Percentiles rank a stretch among this genome's conserved stretches.
Conservation (phyloP, 2,113 vertebrate species). For the Saguinus midas region DNA sequence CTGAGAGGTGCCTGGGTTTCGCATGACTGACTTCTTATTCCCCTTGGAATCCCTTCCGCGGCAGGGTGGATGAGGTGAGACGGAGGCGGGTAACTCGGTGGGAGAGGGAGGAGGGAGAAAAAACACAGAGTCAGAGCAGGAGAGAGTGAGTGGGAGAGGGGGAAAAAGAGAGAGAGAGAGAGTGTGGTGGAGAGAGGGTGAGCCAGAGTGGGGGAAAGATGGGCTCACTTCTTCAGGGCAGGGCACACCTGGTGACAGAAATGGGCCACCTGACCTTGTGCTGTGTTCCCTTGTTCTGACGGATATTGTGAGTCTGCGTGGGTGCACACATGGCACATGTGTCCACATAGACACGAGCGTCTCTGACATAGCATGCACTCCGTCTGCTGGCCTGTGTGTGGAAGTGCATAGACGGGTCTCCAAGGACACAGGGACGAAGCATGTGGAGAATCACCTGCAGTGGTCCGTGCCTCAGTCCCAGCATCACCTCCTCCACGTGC, state of each 20-base stretch:
- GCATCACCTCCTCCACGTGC: background rate
- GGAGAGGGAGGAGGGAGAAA: background rate
- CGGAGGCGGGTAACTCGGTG: background rate
- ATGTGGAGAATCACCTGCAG: accelerated
- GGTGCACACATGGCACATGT: accelerated
- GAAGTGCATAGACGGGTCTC: background rate
- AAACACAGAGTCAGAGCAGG: background rate
- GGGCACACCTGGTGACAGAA: background rate
- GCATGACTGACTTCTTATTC: background rate
- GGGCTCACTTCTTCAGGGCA: background rate
- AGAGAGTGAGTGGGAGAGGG: background rate
- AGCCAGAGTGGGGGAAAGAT: background rate
- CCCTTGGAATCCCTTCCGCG: background rate
- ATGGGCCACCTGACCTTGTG: accelerated
- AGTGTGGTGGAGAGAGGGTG: background rate
- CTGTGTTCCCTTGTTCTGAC: background rate
- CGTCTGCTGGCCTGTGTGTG: background rate
- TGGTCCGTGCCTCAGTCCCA: background rate
- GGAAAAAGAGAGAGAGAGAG: no score
- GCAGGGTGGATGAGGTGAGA: background rate
- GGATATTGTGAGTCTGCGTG: background rate
- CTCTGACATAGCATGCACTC: accelerated
- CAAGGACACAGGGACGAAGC: accelerated
- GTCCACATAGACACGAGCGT: accelerated
- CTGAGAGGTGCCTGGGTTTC: background rate